Evolutionary conservation across 1,140 invertebrate species (phyloP).

Genomic region (Lineus longissimus): DNA sequence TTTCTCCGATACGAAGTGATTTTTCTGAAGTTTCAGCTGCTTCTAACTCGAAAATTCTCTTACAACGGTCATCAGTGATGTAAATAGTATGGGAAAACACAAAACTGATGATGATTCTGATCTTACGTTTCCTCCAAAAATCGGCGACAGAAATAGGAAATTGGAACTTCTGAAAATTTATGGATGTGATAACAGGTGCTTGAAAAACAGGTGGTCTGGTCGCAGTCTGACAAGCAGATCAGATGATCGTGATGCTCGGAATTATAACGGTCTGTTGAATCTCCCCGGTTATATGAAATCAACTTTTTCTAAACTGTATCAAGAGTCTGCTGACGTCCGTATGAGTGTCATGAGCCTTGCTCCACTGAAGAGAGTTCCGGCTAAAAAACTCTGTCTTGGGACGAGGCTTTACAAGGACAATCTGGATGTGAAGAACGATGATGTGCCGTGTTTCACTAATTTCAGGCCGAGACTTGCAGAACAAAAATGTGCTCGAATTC

Average conservation of each 20-base stretch:
- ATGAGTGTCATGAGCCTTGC: no score
- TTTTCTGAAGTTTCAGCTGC: no score
- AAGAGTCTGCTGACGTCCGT: no score
- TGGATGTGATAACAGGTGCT: not conserved
- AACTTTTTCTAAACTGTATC: not conserved
- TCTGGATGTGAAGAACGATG: no score
- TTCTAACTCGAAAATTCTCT: no score
- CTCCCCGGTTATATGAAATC: conserved; percentile 34
- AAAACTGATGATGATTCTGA: conserved; percentile 27
- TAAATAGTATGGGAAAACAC: conserved; percentile 28
- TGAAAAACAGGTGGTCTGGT: not conserved
- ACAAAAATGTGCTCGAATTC: not conserved
- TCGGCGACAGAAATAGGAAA: conserved; percentile 37
- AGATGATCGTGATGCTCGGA: conserved; percentile 19
- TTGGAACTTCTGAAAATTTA: conserved; percentile 15
- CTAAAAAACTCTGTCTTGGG: no score
- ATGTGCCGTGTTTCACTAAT: no score
- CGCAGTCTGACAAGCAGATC: conserved; percentile 23
- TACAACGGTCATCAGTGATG: no score
- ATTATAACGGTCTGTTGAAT: conserved; percentile 1
- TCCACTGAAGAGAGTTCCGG: no score
- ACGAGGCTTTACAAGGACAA: no score
- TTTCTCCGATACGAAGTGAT: no score
- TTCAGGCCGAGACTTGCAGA: no score
- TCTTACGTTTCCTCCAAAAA: conserved; percentile 33